phyloP scores from a whole-genome alignment of 2,888 invertebrate genomes.

The Acanthosepion esculentum region DNA sequence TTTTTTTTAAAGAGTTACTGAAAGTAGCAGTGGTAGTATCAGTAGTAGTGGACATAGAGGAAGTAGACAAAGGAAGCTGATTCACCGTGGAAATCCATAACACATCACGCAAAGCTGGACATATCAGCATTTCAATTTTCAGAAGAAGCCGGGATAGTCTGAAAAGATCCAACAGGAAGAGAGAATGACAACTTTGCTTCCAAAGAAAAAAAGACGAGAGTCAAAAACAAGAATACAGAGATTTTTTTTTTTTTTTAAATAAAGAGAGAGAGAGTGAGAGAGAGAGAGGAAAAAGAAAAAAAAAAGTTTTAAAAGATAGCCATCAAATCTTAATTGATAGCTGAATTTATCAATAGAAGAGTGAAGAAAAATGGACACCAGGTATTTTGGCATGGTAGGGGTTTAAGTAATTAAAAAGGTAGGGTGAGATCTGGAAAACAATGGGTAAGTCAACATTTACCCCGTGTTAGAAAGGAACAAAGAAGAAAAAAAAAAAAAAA shows the following conservation, averaged over 20 bases:
- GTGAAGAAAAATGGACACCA: background rate
- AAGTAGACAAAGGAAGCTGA: background rate
- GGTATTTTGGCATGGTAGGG: background rate
- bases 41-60: slow-evolving; percentile 17
- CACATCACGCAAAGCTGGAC: slow-evolving; percentile 22
- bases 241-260: background rate
- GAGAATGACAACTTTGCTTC: background rate
- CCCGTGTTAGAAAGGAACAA: too few relatives aligned
- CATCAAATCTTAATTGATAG: too few relatives aligned
- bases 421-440: background rate
- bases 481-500: too few relatives aligned
- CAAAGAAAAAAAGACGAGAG: background rate
- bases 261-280: background rate
- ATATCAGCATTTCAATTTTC: slow-evolving; percentile 2
- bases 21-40: background rate
- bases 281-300: background rate
- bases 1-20: background rate
- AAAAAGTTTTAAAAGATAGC: background rate
- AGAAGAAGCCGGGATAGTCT: slow-evolving; percentile 45
- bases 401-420: background rate
- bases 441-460: too few relatives aligned
- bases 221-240: background rate
- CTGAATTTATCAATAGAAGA: background rate
- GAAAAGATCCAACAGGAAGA: slow-evolving; percentile 46
- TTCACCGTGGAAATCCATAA: slow-evolving; percentile 33